Evolutionary conservation across 2,888 invertebrate species (phyloP), one percentile per base, ranked within the genome.

Genomic region (Lysandra coridon): DNA sequence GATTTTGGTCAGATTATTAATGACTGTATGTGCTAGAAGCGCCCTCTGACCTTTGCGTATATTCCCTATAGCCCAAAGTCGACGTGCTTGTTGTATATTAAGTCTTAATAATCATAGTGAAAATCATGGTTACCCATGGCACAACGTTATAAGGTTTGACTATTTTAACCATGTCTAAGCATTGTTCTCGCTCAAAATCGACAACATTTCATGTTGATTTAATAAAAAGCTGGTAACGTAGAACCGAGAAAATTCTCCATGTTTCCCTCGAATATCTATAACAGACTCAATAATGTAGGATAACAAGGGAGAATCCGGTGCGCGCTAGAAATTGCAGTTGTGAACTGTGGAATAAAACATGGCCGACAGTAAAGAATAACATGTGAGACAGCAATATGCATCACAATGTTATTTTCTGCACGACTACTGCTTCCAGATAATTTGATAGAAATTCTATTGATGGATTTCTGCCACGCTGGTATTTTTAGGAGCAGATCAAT

Each of bases 211-310:
- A 30, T 33, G 64, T 69, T 64, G 64, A 64, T 64, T 64, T 64
- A 64, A 64, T 64, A 64, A 64, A 30, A 64, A 64, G 23, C 30
- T 57, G 57, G 57, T 57, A 57, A 57, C 57, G 57, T 4, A 57
- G 57, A 57, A 17, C 33, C 14, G 37, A 69, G 14, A 69, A 69
- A 33, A 17, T 69, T 69, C 64, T 30, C 64, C 64, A 30, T 33
- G 17, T 12, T 64, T 64, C 30, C 30, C 30, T 64, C 14, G 69
- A 37, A 69, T 69, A 69, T 69, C 69, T 69, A 69, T 69, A 69
- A 37, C 69, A 33, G 33, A 69, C 69, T 69, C 69, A 69, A 69
- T 69, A 69, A 69, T 69, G 69, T 69, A 69, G 33, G 69, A 69
- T 69, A 69, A 69, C 69, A 69, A 69, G 69, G 33, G 17, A 37